Base-by-base conservation (phyloP, 2,113 vertebrate species). In the Melanocharis versteri region DNA sequence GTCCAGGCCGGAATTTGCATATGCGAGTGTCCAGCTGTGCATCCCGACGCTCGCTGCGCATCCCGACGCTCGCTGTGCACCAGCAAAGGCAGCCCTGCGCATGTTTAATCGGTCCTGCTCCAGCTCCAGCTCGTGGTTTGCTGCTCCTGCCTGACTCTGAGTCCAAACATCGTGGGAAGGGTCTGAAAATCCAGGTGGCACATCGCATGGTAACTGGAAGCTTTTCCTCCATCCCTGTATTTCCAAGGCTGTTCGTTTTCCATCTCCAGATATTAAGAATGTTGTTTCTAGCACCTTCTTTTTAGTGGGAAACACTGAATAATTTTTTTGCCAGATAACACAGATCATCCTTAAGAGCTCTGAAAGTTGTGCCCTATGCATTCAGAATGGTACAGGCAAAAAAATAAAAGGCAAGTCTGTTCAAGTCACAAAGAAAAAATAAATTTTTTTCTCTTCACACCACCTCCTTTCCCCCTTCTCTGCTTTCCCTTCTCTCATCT, bases 11-110 rank as follows among this genome's bases (percentile, higher is more conserved):
- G 71, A 56, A 61, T 95, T 92, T 96, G 86, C 92, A 91, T 76
- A 79, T 31, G 86, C 53, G 42, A 90, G 93, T 31, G 37, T 75
- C 94, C 93, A 94, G 94, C 96, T 96, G 96, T 93, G 93, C 47
- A 9, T 87, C 83, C 87, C 33, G 14, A 86, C 33, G 10, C 44
- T 68, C 11, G 94, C 96, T 89, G 95, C 70, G 91, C 70, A 2
- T 84, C 88, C 83, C 26, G 6, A 39, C 70, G 3, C 83, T 85
- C 2, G 64, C 77, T 39, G 6, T 27, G 60, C 89, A 1, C 0
- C 6, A 77, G 81, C 77, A 35, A 72, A 83, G 45, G 73, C 89
- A 60, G 83, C 40, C 44, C 5, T 27, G 64, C 4, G 69, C 56
- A 2, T 44, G 48, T 60, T 75, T 40, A 60, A 37, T 53, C 30